These are phyloP conservation scores for Cyclina sinensis DNA, from an alignment of 1,140 invertebrate species.

Conservation along the genomic window DNA sequence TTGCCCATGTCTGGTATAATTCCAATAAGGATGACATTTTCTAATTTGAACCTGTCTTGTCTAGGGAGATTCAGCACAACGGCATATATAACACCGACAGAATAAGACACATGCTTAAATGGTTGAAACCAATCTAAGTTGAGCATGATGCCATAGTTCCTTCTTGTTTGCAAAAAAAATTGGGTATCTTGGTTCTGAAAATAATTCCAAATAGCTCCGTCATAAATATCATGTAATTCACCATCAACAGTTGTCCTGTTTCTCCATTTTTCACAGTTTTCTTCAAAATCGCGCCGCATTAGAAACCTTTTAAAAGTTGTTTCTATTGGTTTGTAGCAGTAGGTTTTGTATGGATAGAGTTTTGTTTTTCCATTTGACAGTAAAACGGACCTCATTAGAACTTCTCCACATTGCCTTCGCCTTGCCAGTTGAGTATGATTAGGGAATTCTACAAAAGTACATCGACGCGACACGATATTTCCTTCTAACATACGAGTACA, in stretches of 20 bases:
- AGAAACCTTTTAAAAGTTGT: not conserved
- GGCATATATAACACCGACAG: slow-evolving; percentile 62
- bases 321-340: not conserved
- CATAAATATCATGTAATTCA: slow-evolving; percentile 40
- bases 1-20: too few relatives aligned
- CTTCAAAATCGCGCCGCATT: not conserved
- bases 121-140: slow-evolving; percentile 70
- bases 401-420: too few relatives aligned
- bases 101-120: slow-evolving; percentile 50
- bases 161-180: too few relatives aligned
- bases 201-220: slow-evolving; percentile 40
- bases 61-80: not conserved
- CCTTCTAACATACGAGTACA: too few relatives aligned
- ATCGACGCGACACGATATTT: too few relatives aligned
- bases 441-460: too few relatives aligned
- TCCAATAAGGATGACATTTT: too few relatives aligned
- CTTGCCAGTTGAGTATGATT: too few relatives aligned
- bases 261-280: not conserved
- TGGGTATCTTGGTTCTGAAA: too few relatives aligned
- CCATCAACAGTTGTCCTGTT: slow-evolving; percentile 26
- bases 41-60: too few relatives aligned
- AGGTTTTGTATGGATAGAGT: not conserved
- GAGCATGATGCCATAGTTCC: slow-evolving; percentile 58
- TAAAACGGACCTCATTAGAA: too few relatives aligned
- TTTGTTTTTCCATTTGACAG: not conserved